A percentile compares a stretch with the other conserved stretches of the same genome.
Evolutionary conservation across 30 jellyfish, hydroid and myxozoan species (phyloP).

Genomic region (Chironex yamaguchii): DNA sequence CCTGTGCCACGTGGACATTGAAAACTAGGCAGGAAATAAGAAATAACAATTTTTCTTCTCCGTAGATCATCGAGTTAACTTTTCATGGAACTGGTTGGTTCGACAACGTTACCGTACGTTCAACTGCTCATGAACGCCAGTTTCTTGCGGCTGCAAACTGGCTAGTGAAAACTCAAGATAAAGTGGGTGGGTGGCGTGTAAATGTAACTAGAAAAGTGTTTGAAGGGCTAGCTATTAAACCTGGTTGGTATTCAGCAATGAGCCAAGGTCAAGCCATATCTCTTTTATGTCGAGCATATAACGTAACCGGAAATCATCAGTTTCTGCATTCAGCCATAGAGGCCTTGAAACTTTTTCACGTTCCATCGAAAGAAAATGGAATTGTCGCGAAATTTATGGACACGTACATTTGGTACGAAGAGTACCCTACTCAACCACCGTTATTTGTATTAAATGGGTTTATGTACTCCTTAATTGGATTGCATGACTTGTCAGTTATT

Average conservation of each 20-base stretch:
- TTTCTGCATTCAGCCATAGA: conserved; percentile 75
- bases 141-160: conserved; percentile 88
- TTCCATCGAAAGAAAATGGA: conserved; percentile 68
- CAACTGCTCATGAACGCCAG: conserved; percentile 46
- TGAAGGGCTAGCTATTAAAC: conserved; percentile 27
- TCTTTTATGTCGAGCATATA: conserved; percentile 73
- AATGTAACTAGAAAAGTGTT: conserved; percentile 75
- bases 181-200: conserved; percentile 89
- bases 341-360: conserved; percentile 68
- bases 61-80: background rate
- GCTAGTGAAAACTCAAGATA: conserved; percentile 80
- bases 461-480: conserved; percentile 87
- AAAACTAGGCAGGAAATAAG: no score
- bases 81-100: conserved; percentile 9
- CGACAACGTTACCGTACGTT: background rate
- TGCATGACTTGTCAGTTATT: conserved; percentile 70
- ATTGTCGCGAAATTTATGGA: conserved; percentile 71
- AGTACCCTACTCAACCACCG: conserved; percentile 86
- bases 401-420: conserved; percentile 82
- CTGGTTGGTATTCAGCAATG: conserved; percentile 97
- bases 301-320: conserved; percentile 53
- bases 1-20: no score
- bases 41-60: no score
- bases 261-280: conserved; percentile 98
- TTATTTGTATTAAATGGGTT: conserved; percentile 87